phyloP scores from a whole-genome alignment of 2,888 invertebrate species.

The Erebia aethiops region DNA sequence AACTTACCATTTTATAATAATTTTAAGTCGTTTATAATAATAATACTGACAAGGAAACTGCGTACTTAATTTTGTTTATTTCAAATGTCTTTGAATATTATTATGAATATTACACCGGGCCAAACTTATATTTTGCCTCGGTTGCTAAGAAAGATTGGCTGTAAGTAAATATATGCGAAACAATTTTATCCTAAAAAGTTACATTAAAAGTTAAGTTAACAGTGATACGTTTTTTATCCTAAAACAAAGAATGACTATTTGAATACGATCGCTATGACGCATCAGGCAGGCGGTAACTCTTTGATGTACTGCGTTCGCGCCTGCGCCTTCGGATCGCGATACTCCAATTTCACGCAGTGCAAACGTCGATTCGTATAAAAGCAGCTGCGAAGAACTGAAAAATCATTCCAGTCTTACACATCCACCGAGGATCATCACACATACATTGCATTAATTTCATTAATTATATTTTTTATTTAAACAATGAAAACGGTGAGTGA shows the following conservation, averaged over 20 bases:
- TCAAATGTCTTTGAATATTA: background rate
- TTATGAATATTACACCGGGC: too few relatives aligned
- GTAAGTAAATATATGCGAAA: background rate
- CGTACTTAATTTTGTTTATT: background rate
- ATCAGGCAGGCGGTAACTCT: slow-evolving; percentile 35
- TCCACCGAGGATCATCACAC: slow-evolving; percentile 65
- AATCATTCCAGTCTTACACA: slow-evolving; percentile 77
- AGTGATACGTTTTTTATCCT: too few relatives aligned
- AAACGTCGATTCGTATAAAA: slow-evolving; percentile 69
- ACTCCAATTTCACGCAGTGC: slow-evolving; percentile 76
- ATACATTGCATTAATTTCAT: slow-evolving; percentile 43
- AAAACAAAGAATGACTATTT: slow-evolving; percentile 9
- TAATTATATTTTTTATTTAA: slow-evolving; percentile 50
- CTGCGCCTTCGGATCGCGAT: slow-evolving; percentile 50
- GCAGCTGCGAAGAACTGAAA: slow-evolving; percentile 71
- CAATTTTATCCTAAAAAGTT: too few relatives aligned
- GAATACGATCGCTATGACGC: slow-evolving; percentile 21
- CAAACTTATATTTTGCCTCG: too few relatives aligned
- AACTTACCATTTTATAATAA: too few relatives aligned
- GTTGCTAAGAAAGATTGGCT: background rate
- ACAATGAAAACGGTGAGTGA: slow-evolving; percentile 78
- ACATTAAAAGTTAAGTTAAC: too few relatives aligned
- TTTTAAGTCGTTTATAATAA: too few relatives aligned
- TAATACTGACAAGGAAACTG: too few relatives aligned
- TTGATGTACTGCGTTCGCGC: slow-evolving; percentile 48